These are phyloP conservation scores for Euwallacea fornicatus DNA, from an alignment of 1,140 invertebrate species.

Conservation along the genomic window DNA sequence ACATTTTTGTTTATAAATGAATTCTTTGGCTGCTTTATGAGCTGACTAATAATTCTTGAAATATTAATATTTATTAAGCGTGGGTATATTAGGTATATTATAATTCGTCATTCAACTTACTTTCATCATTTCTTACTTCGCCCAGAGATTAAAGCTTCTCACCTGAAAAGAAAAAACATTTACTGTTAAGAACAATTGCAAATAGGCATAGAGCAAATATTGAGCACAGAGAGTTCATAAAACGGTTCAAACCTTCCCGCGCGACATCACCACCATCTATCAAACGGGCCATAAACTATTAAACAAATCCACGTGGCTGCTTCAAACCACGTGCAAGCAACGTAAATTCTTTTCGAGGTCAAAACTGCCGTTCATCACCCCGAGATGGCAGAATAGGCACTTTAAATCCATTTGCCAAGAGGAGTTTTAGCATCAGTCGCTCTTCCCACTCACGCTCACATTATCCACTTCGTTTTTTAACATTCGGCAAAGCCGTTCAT, in stretches of 20 bases:
- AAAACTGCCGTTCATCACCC: slow-evolving; percentile 51
- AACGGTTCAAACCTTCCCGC: too few relatives aligned
- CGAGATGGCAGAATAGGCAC: slow-evolving; percentile 53
- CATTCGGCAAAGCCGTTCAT: too few relatives aligned
- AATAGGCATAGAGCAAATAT: too few relatives aligned
- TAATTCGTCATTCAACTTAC: too few relatives aligned
- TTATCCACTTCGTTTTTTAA: too few relatives aligned
- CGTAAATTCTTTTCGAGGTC: slow-evolving; percentile 44
- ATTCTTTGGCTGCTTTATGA: slow-evolving; percentile 23
- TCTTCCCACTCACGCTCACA: not conserved
- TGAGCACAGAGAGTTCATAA: too few relatives aligned
- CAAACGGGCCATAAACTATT: slow-evolving; percentile 52
- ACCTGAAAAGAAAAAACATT: slow-evolving; percentile 14
- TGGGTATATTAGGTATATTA: too few relatives aligned
- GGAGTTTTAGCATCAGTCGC: slow-evolving; percentile 24
- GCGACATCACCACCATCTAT: slow-evolving; percentile 48
- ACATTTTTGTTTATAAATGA: slow-evolving; percentile 31
- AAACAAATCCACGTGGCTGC: slow-evolving; percentile 24
- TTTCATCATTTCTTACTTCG: not conserved
- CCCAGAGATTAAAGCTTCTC: not conserved
- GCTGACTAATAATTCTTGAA: slow-evolving; percentile 29
- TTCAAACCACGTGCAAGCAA: slow-evolving; percentile 24
- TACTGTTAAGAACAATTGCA: too few relatives aligned
- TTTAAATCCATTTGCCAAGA: slow-evolving; percentile 20
- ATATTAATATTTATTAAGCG: slow-evolving; percentile 31